These are phyloP conservation scores for Scyliorhinus canicula DNA, from an alignment of 2,797 vertebrate genomes.

Conservation along the genomic window DNA sequence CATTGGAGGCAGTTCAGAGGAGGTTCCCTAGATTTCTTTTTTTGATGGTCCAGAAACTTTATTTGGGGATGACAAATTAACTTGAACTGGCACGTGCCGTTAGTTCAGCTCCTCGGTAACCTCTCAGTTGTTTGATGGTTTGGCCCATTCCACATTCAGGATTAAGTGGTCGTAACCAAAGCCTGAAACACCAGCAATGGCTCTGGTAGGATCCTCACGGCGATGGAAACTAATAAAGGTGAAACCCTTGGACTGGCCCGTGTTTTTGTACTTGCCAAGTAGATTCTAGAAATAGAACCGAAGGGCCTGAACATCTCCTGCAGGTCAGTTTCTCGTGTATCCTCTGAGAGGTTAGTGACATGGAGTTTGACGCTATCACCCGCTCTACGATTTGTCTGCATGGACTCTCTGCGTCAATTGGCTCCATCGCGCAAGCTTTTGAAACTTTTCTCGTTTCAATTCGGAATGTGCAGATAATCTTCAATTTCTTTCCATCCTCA, in stretches of 20 bases:
- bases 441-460: too few relatives aligned
- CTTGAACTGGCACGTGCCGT: neutral
- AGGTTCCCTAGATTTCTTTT: too few relatives aligned
- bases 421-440: constrained; percentile 83
- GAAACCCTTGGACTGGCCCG: constrained; percentile 94
- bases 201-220: constrained; percentile 82
- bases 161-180: constrained; percentile 95
- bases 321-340: constrained; percentile 90
- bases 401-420: constrained; percentile 83
- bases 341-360: constrained; percentile 93
- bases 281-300: constrained; percentile 92
- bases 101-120: neutral
- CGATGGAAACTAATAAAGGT: constrained; percentile 96
- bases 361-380: constrained; percentile 96
- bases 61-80: neutral
- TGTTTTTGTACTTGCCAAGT: constrained; percentile 97
- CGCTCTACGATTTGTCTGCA: constrained; percentile 92
- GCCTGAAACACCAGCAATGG: constrained; percentile 85
- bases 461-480: too few relatives aligned
- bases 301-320: constrained; percentile 97
- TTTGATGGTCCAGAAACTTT: constrained; percentile 2
- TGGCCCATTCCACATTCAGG: constrained; percentile 94
- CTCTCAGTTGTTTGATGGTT: constrained; percentile 12
- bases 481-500: too few relatives aligned
- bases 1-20: too few relatives aligned